Conservation (phyloP, 2,113 vertebrate genomes). For the Dascyllus trimaculatus region DNA sequence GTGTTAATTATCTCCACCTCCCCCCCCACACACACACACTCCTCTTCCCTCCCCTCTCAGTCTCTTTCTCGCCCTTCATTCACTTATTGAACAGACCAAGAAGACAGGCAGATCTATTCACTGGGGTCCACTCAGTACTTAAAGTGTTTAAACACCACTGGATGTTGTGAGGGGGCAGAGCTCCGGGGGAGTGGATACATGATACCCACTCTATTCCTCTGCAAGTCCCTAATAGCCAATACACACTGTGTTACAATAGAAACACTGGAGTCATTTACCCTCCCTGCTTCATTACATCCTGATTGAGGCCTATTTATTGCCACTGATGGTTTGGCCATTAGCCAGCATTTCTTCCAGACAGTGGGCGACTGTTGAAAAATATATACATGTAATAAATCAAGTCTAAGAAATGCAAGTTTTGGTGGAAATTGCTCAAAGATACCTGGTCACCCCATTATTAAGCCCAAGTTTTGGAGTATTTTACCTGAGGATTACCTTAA, state of each 20-base stretch:
- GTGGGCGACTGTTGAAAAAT: constrained; percentile 17
- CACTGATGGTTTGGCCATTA: constrained; percentile 37
- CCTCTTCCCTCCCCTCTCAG: not conserved
- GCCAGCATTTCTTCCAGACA: constrained; percentile 32
- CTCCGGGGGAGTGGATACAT: constrained; percentile 46
- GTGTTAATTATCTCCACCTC: constrained; percentile 61
- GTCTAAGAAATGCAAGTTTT: not conserved
- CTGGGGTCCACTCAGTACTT: constrained; percentile 67
- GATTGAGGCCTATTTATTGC: constrained; percentile 46
- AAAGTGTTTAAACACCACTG: constrained; percentile 73
- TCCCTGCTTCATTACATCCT: constrained; percentile 60
- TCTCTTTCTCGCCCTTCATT: constrained; percentile 38
- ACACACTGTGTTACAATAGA: constrained; percentile 69
- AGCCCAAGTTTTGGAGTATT: too few relatives aligned
- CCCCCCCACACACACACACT: too few relatives aligned
- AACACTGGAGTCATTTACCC: constrained; percentile 66
- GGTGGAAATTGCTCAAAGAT: not conserved
- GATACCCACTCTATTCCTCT: constrained; percentile 63
- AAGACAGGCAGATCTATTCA: constrained; percentile 75
- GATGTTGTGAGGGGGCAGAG: constrained; percentile 60
- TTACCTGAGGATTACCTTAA: too few relatives aligned
- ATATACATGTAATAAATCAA: constrained; percentile 1
- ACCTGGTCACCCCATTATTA: too few relatives aligned
- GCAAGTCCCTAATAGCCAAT: constrained; percentile 62
- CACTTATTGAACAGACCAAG: constrained; percentile 61